phyloP scores from a whole-genome alignment of 1,140 invertebrate species.

The Diachasmimorpha longicaudata region DNA sequence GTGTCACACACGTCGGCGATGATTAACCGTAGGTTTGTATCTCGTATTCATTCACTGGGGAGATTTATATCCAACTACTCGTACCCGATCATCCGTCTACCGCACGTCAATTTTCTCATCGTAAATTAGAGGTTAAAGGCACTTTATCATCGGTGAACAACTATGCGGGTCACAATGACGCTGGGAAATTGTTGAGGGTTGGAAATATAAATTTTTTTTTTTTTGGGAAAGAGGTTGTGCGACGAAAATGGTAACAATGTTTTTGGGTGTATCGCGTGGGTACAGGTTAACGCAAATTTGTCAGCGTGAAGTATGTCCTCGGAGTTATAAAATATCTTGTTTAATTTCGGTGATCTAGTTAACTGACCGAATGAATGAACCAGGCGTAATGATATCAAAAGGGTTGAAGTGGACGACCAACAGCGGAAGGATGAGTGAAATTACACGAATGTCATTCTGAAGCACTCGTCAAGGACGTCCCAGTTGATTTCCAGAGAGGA shows the following conservation, averaged over 20 bases:
- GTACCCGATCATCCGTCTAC: constrained; percentile 16
- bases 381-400: not conserved
- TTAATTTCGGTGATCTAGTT: not conserved
- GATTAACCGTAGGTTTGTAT: not conserved
- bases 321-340: not conserved
- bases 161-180: not conserved
- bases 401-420: not conserved
- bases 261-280: not conserved
- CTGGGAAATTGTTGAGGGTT: not conserved
- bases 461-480: too few species aligned
- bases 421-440: too few species aligned
- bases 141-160: constrained; percentile 23
- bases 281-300: not conserved
- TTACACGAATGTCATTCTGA: too few species aligned
- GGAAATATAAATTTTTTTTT: not conserved
- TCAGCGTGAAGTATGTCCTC: not conserved
- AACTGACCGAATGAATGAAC: not conserved
- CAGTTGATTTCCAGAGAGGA: too few species aligned
- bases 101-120: constrained; percentile 30
- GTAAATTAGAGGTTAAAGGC: constrained; percentile 22
- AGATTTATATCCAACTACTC: constrained; percentile 15
- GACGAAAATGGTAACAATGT: not conserved
- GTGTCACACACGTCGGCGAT: not conserved
- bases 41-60: not conserved
- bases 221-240: not conserved